Evolutionary conservation across 1,140 invertebrate species (phyloP), one percentile per base, ranked within the genome.

Genomic region (Diploscapter pachys): DNA sequence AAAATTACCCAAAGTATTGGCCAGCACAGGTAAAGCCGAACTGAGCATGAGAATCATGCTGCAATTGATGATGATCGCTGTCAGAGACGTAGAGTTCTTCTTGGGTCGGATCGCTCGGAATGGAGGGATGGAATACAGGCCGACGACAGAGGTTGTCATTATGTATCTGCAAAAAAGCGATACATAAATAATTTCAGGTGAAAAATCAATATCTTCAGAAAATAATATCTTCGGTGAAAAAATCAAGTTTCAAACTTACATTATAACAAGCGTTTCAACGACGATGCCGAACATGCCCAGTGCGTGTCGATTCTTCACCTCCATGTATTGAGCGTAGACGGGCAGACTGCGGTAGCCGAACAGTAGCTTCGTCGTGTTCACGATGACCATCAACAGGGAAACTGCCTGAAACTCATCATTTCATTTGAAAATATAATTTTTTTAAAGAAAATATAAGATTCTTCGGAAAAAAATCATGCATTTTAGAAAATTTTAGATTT

Each of bases 301-400:
- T 83, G 92, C 92, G 4, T 95, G 97, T 61, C 96, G 87, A 2
- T 54, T 51, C 72, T 91, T 91, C 63, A 96, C 92, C 4, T 93
- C 93, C 82, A 96, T 93, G 91, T 95, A 92, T 92, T 96, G 87
- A 31, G 90, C 82, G 61, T 86, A 86, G 5, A 92, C 87, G 51
- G 94, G 94, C 79, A 98, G 85, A 8, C 93, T 93, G 87, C 95
- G 95, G 70, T 96, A 92, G 4, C 95, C 95, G 83, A 97, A 92
- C 3, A 98, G 88, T 64, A 98, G 88, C 86, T 95, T 92, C 49
- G 98, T 86, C 0, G 92, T 93, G 85, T 99, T 98, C 81, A 95
- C 91, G 64, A 93, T 88, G 63, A 98, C 95, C 85, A 96, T 90
- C 13, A 96, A 88, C 53, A 96, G 92, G 5, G 93, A 92, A 62